Percentiles rank a stretch among this genome's conserved stretches.
phyloP scores from a whole-genome alignment of 1,140 invertebrate genomes.

The Hyles euphorbiae region DNA sequence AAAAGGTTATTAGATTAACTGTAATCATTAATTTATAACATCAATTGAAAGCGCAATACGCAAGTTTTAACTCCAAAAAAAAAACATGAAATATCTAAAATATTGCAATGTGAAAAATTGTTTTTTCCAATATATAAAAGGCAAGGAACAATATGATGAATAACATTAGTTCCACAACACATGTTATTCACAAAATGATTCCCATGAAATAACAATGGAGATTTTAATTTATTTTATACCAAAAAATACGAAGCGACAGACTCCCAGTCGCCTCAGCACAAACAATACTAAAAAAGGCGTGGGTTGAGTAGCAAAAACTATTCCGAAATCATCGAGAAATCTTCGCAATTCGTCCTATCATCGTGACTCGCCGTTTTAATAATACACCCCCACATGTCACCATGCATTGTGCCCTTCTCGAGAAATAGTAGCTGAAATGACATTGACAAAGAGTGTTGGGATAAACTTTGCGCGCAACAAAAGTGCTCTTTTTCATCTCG shows the following conservation, averaged over 20 bases:
- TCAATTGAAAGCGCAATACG: too few species aligned
- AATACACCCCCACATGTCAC: slow-evolving; percentile 53
- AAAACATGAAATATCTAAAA: neutral
- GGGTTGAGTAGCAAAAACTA: slow-evolving; percentile 39
- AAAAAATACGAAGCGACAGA: slow-evolving; percentile 36
- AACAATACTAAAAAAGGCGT: slow-evolving; percentile 39
- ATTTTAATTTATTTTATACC: slow-evolving; percentile 31
- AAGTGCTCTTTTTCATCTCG: slow-evolving; percentile 34
- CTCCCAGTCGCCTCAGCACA: slow-evolving; percentile 48
- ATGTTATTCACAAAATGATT: too few species aligned
- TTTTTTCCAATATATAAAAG: neutral
- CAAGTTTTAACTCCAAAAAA: neutral
- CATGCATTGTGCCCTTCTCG: slow-evolving; percentile 53
- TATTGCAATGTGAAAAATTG: neutral
- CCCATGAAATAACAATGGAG: slow-evolving; percentile 13
- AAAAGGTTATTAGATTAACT: too few species aligned
- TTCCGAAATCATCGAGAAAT: slow-evolving; percentile 33
- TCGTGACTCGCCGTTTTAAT: slow-evolving; percentile 47
- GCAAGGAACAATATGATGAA: too few species aligned
- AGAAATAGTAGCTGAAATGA: slow-evolving; percentile 63
- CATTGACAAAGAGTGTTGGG: slow-evolving; percentile 67
- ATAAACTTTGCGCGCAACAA: slow-evolving; percentile 50
- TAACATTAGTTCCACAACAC: too few species aligned
- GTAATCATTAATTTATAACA: too few species aligned
- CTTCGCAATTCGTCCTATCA: slow-evolving; percentile 51